Base-by-base conservation (phyloP, 2,888 invertebrate genomes). In the Eurytoma californica region DNA sequence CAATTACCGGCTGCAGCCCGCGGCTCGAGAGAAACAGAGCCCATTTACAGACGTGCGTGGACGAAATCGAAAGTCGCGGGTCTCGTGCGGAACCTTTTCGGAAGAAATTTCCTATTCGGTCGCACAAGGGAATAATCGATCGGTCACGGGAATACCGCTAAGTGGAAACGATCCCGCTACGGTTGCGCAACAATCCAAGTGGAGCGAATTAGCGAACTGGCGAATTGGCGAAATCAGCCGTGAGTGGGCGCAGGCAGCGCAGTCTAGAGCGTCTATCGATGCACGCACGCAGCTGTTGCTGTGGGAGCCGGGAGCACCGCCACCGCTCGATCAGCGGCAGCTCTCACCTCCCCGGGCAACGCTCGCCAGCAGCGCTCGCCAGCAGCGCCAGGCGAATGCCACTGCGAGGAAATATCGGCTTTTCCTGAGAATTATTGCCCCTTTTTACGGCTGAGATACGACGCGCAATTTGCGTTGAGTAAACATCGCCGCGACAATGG, bases 311-410 rank as follows among this genome's bases (percentile, higher is more conserved):
- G 30, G 30, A 4, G 53, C 53, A 47, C n/a, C n/a, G n/a, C n/a
- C 20, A 51, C 5, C 49, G 49, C 30, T 53, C 58, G 24, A 82
- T 84, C 84, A 84, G 86, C 83, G 85, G 86, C 86, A 84, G 84
- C 88, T 88, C 88, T 88, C 88, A 88, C 88, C 88, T 86, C 88
- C 87, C 77, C 86, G 86, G 88, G 88, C 88, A 86, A 88, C 85
- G 86, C 84, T 87, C 87, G 88, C 24, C 24, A n/a, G 30, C 30
- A 30, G 30, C 30, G 30, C 30, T 30, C 30, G 30, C 30, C n/a
- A 24, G 24, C 24, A 24, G 24, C 24, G 24, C 87, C 87, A 84
- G 84, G 84, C 83, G 84, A 87, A 86, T 87, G 87, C 88, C 87
- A 88, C 84, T 84, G 87, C 85, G 86, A 86, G 86, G 86, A 86